Evolutionary conservation across 2,888 invertebrate species (phyloP), one percentile per base, ranked within the genome.

Genomic region (Hydropsyche betteni): DNA sequence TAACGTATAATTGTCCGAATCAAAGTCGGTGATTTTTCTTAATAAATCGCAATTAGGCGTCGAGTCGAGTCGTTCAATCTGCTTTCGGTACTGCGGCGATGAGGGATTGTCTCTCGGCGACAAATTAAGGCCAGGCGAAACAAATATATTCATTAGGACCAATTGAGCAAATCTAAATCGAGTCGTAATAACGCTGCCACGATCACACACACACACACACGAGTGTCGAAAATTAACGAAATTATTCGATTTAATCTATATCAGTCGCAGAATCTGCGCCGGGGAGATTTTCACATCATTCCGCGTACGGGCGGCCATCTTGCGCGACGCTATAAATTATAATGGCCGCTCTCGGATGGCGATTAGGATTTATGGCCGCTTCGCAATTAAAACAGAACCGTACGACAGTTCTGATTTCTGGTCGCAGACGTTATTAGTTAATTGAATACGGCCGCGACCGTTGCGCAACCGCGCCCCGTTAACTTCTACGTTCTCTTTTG

Each of bases 81-180:
- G 64, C 64, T 14, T 33, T 33, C 12, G 33, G 50, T 44, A n/a
- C 8, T 16, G 16, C 53, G 24, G 51, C 51, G 69, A 51, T 71
- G 33, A 71, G 24, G 36, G 72, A 58, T n/a, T 34, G 64, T 64
- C 8, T 64, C 72, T 33, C 55, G 44, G 72, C 52, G 24, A 69
- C 75, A 75, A 79, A 79, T 79, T 79, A 79, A 79, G 79, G 79
- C 79, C 79, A 79, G 72, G 72, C 69, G 77, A 77, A 78, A 76
- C 77, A 79, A 79, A 79, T 79, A 79, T 78, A 79, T 79, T 79
- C 77, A 79, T 79, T 79, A 79, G 74, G 64, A 75, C 68, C 79
- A 79, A 79, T 79, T 79, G 79, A 79, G 77, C 69, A 51, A 64
- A 73, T 74, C 74, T 78, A 72, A 76, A 76, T 76, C 77, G 70